Evolutionary conservation across 1,140 invertebrate genomes (phyloP), one percentile per base, ranked within the genome.

Genomic region (Hestina assimilis): DNA sequence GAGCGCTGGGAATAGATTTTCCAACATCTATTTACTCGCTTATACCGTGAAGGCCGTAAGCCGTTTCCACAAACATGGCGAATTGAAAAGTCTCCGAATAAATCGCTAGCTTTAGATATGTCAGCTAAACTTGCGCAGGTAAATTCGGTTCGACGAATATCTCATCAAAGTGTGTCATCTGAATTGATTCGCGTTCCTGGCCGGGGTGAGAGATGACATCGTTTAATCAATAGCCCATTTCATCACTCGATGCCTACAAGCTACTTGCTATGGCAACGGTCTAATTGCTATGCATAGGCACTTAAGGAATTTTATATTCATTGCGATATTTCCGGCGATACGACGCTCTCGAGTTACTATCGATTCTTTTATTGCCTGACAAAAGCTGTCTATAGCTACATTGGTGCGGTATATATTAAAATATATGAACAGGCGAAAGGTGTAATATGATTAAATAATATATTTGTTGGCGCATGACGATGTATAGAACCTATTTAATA

Each of bases 141-240:
- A 50, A 67, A 64, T 45, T 62, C 40, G 35, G 29, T 50, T 47
- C 50, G 55, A 45, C 59, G 45, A 59, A 59, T 65, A 66, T 59
- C 54, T 28, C 47, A 42, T 52, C 33, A 63, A 71, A 69, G 57
- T 72, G 42, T 75, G 66, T 67, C 63, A 67, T 63, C 50, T 20
- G 40, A 52, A 52, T 52, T 38, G 50, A 52, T 52, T 52, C 47
- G 50, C 38, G 38, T 42, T 40, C 15, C 50, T 41, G 15, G 20
- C 38, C 38, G 21, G 12, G 35, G 38, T 12, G 35, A 24, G 45
- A 33, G 45, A 48, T 42, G 24, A 38, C 38, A 38, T 42, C 50
- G 50, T 52, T 41, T 41, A 52, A 52, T 52, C 50, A 28, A 52
- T 52, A 52, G 24, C 23, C 51, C 35, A 29, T 45, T 42, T 45